phyloP scores from a whole-genome alignment of 2,797 vertebrate species.

The Pteronotus mesoamericanus region DNA sequence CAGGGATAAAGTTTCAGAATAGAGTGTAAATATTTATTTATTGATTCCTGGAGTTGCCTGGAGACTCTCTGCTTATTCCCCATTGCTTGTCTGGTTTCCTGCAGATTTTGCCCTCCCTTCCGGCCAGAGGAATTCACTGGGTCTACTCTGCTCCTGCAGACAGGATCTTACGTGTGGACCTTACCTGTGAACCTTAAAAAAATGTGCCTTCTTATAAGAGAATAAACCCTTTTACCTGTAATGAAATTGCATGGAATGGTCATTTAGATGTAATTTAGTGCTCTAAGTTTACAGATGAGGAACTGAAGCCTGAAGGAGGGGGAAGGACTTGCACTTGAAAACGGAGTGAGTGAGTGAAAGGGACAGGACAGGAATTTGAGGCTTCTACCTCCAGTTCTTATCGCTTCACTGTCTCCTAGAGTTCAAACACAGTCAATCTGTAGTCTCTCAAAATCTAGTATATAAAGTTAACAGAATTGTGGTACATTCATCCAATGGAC shows the following conservation, averaged over 20 bases:
- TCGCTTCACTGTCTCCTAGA: not conserved
- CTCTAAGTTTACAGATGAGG: not conserved
- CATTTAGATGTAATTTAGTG: not conserved
- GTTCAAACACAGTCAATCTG: not conserved
- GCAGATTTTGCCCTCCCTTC: not conserved
- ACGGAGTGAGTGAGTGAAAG: not conserved
- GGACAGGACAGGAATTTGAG: not conserved
- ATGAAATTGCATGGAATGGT: not conserved
- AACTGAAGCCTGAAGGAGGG: not conserved
- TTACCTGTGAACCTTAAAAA: not conserved
- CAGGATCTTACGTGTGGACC: not conserved
- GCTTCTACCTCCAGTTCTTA: not conserved
- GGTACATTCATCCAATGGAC: not conserved
- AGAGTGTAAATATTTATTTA: constrained; percentile 13
- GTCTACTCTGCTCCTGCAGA: not conserved
- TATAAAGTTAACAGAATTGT: not conserved
- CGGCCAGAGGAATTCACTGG: not conserved
- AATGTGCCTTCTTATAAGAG: not conserved
- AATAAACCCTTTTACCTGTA: not conserved
- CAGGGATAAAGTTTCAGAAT: not conserved
- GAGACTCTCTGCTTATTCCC: not conserved
- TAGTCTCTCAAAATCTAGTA: constrained; percentile 6
- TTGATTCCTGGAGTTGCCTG: not conserved
- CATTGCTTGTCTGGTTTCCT: not conserved
- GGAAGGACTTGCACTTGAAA: not conserved